Evolutionary conservation across 2,888 invertebrate genomes (phyloP).

Genomic region (Amblyteles armatorius): DNA sequence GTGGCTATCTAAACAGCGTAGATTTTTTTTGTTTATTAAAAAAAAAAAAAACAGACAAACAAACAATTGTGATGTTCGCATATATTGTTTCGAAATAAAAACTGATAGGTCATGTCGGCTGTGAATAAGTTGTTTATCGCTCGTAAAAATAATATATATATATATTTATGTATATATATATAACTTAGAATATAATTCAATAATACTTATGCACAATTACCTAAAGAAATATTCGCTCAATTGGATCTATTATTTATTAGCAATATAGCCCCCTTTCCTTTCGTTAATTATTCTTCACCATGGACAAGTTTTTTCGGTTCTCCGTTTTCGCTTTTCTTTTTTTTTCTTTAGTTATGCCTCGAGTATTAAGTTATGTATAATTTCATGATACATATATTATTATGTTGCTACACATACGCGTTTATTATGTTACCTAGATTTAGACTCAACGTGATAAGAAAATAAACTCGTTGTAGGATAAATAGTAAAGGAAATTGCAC

Average conservation of each 20-base stretch:
- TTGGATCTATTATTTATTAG: conserved; percentile 69
- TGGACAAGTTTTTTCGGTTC: conserved; percentile 69
- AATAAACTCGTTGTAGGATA: conserved; percentile 40
- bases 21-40: conserved; percentile 59
- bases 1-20: conserved; percentile 59
- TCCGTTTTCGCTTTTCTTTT: conserved; percentile 35
- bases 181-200: conserved; percentile 64
- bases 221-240: conserved; percentile 71
- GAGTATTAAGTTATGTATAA: conserved; percentile 74
- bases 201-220: conserved; percentile 72
- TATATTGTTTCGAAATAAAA: conserved; percentile 52
- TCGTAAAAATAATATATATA: conserved; percentile 60
- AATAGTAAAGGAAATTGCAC: conserved; percentile 43
- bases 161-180: conserved; percentile 1
- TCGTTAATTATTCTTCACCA: conserved; percentile 72
- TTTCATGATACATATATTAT: conserved; percentile 77
- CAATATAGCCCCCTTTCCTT: conserved; percentile 65
- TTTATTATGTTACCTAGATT: conserved; percentile 75
- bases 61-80: conserved; percentile 55
- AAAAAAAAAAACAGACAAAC: conserved; percentile 54
- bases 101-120: conserved; percentile 57
- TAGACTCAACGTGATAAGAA: conserved; percentile 66
- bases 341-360: conserved; percentile 68
- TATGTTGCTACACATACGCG: conserved; percentile 77
- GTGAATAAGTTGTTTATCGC: conserved; percentile 56